phyloP scores from a whole-genome alignment of 2,888 invertebrate species.

The Mesorhabditis belari region DNA sequence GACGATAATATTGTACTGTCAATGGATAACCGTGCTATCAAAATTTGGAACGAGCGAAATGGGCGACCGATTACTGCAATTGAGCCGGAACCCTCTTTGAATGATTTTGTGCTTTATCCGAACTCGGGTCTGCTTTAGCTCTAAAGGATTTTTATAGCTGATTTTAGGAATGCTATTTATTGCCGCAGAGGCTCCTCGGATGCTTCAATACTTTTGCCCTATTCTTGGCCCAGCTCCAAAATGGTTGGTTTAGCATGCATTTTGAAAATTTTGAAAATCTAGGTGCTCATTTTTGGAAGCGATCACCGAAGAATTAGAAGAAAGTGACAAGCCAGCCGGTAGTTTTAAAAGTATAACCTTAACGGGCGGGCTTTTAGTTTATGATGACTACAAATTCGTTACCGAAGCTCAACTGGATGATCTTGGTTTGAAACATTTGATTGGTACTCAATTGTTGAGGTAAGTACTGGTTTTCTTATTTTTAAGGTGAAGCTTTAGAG shows the following conservation, averaged over 20 bases:
- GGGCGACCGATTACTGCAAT: slow-evolving; percentile 89
- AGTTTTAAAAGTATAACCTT: too few relatives aligned
- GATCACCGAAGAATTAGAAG: slow-evolving; percentile 91
- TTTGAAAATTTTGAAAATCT: not conserved
- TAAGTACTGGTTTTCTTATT: not conserved
- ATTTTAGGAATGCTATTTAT: slow-evolving; percentile 70
- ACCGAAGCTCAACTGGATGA: slow-evolving; percentile 83
- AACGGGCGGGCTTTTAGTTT: slow-evolving; percentile 67
- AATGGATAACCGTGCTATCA: slow-evolving; percentile 78
- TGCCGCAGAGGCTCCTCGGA: slow-evolving; percentile 87
- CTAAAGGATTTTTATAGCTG: not conserved
- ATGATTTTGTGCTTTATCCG: slow-evolving; percentile 65
- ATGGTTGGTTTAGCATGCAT: slow-evolving; percentile 62
- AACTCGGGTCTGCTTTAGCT: slow-evolving; percentile 35
- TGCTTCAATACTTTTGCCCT: slow-evolving; percentile 78
- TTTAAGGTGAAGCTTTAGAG: slow-evolving; percentile 69
- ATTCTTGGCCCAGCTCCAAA: slow-evolving; percentile 79
- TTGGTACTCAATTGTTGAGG: slow-evolving; percentile 66
- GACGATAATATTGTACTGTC: slow-evolving; percentile 71
- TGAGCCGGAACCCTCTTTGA: slow-evolving; percentile 70
- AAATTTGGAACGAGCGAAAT: slow-evolving; percentile 76
- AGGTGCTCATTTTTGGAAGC: slow-evolving; percentile 84
- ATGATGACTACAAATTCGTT: slow-evolving; percentile 97
- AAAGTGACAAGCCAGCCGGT: slow-evolving; percentile 68
- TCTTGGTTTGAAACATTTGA: slow-evolving; percentile 78